Percentiles rank a stretch among this genome's conserved stretches.
Conservation (phyloP, 2,797 vertebrate genomes). For the Moxostoma hubbsi region DNA sequence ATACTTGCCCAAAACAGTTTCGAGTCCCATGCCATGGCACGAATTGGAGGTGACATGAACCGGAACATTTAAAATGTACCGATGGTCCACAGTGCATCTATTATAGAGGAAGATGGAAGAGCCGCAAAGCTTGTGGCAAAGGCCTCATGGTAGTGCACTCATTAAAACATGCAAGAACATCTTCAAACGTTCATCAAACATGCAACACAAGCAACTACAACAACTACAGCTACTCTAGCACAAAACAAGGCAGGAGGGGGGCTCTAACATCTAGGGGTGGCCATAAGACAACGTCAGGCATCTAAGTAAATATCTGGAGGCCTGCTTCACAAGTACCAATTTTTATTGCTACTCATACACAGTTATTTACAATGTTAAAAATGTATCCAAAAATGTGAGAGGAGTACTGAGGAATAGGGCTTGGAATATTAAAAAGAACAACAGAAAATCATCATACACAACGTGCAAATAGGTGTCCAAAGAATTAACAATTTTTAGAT, state of each 20-base stretch:
- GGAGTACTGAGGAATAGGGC: slow-evolving; percentile 64
- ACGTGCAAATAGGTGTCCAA: slow-evolving; percentile 22
- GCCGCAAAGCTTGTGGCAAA: background rate
- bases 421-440: slow-evolving; percentile 38
- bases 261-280: slow-evolving; percentile 33
- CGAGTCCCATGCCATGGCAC: slow-evolving; percentile 54
- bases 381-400: slow-evolving; percentile 38
- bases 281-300: background rate
- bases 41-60: slow-evolving; percentile 37
- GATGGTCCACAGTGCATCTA: slow-evolving; percentile 5
- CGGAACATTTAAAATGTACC: background rate
- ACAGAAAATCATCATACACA: slow-evolving; percentile 33
- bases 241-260: slow-evolving; percentile 27
- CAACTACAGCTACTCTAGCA: slow-evolving; percentile 44
- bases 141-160: background rate
- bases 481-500: slow-evolving; percentile 39
- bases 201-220: slow-evolving; percentile 14
- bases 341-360: slow-evolving; percentile 58
- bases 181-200: slow-evolving; percentile 12
- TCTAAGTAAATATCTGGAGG: slow-evolving; percentile 37
- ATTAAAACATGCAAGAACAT: slow-evolving; percentile 26
- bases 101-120: slow-evolving; percentile 1
- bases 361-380: slow-evolving; percentile 44
- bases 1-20: slow-evolving; percentile 61
- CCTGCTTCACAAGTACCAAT: slow-evolving; percentile 80